Base-by-base conservation (phyloP, 2,797 vertebrate species). In the Discoglossus pictus region DNA sequence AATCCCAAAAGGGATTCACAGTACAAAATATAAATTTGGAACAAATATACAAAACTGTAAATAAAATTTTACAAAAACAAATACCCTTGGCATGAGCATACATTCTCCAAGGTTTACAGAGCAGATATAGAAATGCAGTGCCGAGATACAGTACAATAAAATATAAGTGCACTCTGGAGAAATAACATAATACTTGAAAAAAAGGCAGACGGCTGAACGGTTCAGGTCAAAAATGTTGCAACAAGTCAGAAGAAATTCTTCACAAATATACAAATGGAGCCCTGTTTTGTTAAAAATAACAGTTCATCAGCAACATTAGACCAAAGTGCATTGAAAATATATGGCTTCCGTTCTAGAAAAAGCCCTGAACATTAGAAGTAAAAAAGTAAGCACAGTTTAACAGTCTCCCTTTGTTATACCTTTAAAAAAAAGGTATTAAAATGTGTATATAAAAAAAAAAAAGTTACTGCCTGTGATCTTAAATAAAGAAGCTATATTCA, bases 1-100 rank as follows among this genome's bases (percentile, higher is more conserved):
- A 7, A 16, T 18, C 25, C 39, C 46, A 43, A 65, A 70, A 64
- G 25, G 39, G 43, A 24, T 31, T 34, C 31, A 27, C 80, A 72
- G 86, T 91, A 92, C 73, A 91, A 91, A 89, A 75, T 52, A 78
- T 52, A 74, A 64, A 18, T 40, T 21, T 56, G 46, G 31, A 55
- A 73, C 62, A 35, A 20, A 47, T 58, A 65, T 56, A 70, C 73
- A 75, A 78, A 65, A 51, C 10, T 23, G 21, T 15, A 38, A 15
- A 17, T 6, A 11, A 51, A 11, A 67, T 20, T 27, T 46, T 58
- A 72, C 13, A 70, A 38, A 58, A 59, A 25, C 10, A 2, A 27
- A 39, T 7, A 13, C 63, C 53, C 52, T 64, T 6, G 38, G 38
- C 25, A 17, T 36, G 40, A 31, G 61, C 44, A 52, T 61, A 73